Evolutionary conservation across 1,140 invertebrate genomes (phyloP).

Genomic region (Polyergus mexicanus): DNA sequence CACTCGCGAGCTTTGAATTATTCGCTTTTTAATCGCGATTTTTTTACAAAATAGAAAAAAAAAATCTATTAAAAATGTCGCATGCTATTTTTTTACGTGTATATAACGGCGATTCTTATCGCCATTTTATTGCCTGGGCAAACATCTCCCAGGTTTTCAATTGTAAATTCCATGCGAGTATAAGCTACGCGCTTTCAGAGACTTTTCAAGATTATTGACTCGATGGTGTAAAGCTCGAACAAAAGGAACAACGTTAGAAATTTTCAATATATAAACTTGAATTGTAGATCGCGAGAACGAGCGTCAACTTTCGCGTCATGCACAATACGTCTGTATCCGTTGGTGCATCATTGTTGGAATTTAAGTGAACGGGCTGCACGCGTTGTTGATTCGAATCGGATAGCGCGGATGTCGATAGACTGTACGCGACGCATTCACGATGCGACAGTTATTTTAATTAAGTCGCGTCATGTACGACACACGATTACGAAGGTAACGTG

Average conservation of each 20-base stretch:
- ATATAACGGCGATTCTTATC: neutral
- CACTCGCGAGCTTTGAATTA: neutral
- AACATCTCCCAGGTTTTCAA: slow-evolving; percentile 2
- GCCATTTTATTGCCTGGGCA: neutral
- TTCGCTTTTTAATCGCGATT: neutral
- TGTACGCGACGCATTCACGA: neutral
- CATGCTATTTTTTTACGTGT: neutral
- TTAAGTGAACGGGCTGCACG: slow-evolving; percentile 27
- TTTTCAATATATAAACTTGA: slow-evolving; percentile 43
- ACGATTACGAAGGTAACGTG: slow-evolving; percentile 29
- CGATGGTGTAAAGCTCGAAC: neutral
- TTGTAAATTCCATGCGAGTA: slow-evolving; percentile 23
- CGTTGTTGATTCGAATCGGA: slow-evolving; percentile 47
- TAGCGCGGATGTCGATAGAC: slow-evolving; percentile 22
- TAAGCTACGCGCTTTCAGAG: neutral
- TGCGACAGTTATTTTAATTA: slow-evolving; percentile 49
- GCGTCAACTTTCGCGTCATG: slow-evolving; percentile 36
- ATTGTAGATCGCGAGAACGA: slow-evolving; percentile 40
- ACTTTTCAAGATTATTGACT: slow-evolving; percentile 39
- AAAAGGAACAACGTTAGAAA: slow-evolving; percentile 24
- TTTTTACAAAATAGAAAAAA: neutral
- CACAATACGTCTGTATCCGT: neutral
- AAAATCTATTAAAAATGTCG: neutral
- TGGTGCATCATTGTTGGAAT: slow-evolving; percentile 38
- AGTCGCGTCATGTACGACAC: slow-evolving; percentile 24